Base-by-base conservation (phyloP, 2,113 vertebrate genomes). In the Myodes glareolus region DNA sequence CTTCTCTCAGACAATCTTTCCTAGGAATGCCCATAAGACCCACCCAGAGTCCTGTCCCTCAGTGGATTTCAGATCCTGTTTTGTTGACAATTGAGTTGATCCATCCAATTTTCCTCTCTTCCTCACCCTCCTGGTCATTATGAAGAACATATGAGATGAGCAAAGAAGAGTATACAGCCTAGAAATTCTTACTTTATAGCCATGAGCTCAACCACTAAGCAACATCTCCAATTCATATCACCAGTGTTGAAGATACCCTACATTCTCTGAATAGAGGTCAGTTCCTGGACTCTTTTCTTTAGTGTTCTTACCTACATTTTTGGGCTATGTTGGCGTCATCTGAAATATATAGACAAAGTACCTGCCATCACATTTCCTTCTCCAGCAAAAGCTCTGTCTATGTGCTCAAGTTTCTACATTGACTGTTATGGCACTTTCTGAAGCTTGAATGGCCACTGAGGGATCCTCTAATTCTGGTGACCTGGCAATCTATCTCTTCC, bases 381-480 rank as follows among this genome's bases (percentile, higher is more conserved):
- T n/a, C 31, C 58, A 61, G 14, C 8, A 77, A 33, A 90, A 92
- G 39, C 21, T 90, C 67, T 39, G 27, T 13, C n/a, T 63, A 8
- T 4, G 21, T 70, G 14, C 50, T 31, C 90, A 70, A 96, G 50
- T 88, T 92, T 81, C 36, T 67, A 42, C 33, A 39, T 1, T 47
- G 23, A 50, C 33, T 17, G 7, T 19, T 81, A 36, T 29, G 36
- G 76, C 63, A 88, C 0, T 1, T 86, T 81, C 70, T 31, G 31
- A 88, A 72, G 29, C 39, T 13, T 29, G 52, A 81, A 81, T 31
- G 63, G 75, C 8, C 82, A 47, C 13, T 42, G 19, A 77, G 81
- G 2, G 50, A 36, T 58, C 65, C 94, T 63, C 39, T 61, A 92
- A 92, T 95, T 94, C 86, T 91, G 92, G 52, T 55, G 65, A 88